Evolutionary conservation across 2,888 invertebrate genomes (phyloP).

Genomic region (Drosophila birchii): DNA sequence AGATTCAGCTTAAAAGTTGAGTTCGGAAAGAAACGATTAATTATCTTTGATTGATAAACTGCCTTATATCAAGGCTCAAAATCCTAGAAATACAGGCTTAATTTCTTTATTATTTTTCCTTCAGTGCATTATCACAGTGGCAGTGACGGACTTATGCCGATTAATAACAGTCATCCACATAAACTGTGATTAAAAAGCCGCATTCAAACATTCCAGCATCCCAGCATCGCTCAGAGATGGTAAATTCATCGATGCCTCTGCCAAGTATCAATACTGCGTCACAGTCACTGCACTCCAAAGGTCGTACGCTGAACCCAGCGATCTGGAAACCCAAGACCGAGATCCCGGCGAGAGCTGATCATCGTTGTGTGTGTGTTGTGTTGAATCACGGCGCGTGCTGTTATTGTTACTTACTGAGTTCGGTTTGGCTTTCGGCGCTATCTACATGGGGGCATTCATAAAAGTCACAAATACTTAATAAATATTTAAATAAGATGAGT

Average conservation of each 20-base stretch:
- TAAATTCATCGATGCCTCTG: conserved; percentile 6
- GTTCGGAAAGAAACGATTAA: no score
- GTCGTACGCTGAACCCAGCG: conserved; percentile 69
- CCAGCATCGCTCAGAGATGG: background rate
- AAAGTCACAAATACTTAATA: conserved; percentile 67
- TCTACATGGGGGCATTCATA: conserved; percentile 51
- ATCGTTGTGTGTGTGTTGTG: background rate
- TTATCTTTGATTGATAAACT: no score
- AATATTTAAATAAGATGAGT: conserved; percentile 64
- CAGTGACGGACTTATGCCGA: conserved; percentile 45
- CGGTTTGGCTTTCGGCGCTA: conserved; percentile 12
- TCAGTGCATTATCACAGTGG: conserved; percentile 1
- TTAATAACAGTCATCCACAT: conserved; percentile 71
- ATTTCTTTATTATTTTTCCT: background rate
- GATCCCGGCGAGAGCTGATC: conserved; percentile 39
- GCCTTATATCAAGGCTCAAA: no score
- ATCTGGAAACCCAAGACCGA: conserved; percentile 18
- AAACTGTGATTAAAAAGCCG: conserved; percentile 65
- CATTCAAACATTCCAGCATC: conserved; percentile 13
- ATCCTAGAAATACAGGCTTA: background rate
- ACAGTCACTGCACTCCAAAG: conserved; percentile 72
- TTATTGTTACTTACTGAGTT: conserved; percentile 38
- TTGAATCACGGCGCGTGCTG: conserved; percentile 74
- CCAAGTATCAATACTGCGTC: conserved; percentile 37
- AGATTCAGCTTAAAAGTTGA: no score